Conservation (phyloP, 2,113 vertebrate genomes). For the Apteryx owenii region DNA sequence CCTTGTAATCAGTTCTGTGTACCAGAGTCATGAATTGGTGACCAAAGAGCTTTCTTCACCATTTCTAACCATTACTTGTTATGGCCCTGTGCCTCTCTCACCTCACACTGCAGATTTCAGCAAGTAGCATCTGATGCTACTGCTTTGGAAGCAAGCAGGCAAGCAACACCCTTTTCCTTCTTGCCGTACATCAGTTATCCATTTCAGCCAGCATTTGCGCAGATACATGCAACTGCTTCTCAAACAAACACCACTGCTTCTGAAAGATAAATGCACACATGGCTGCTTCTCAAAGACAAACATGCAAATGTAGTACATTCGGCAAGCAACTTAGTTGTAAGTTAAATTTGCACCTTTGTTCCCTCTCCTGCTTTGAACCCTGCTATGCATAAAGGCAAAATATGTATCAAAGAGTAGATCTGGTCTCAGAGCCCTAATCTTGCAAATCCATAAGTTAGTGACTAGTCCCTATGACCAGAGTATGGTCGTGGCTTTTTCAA, state of each 20-base stretch:
- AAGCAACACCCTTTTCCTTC: not conserved
- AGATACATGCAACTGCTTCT: not conserved
- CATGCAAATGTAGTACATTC: not conserved
- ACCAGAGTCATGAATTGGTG: not conserved
- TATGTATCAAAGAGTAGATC: not conserved
- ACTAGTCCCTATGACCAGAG: not conserved
- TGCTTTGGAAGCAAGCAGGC: not conserved
- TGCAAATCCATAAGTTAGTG: not conserved
- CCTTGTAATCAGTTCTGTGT: not conserved
- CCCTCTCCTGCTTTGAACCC: not conserved
- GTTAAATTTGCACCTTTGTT: slow-evolving; percentile 13
- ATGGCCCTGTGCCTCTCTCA: not conserved
- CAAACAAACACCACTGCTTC: not conserved
- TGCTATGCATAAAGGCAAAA: not conserved
- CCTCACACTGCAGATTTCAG: not conserved
- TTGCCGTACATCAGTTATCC: not conserved
- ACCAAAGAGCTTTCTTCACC: not conserved
- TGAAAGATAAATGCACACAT: not conserved
- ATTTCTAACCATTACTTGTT: fast-evolving
- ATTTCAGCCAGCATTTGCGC: not conserved
- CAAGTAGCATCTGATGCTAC: not conserved
- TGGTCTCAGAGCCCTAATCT: not conserved
- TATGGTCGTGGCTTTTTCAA: not conserved
- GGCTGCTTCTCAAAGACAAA: not conserved
- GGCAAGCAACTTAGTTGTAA: not conserved